Conservation (phyloP, 1,140 invertebrate species). For the Brachionus rotundiformis region DNA sequence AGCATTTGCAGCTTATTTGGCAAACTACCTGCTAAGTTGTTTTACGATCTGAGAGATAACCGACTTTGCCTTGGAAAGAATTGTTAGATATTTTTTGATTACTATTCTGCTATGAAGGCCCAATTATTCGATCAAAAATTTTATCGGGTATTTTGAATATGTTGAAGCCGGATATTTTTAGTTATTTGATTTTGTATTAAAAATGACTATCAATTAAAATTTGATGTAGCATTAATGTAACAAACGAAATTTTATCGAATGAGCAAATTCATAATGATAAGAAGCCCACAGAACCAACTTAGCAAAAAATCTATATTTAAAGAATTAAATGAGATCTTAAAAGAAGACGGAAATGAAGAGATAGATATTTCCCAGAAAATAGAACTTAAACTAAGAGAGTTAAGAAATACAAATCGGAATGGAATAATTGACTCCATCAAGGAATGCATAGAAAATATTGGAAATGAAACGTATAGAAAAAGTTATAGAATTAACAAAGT, state of each 20-base stretch:
- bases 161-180: constrained; percentile 3
- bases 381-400: not conserved
- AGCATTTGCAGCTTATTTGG: no score
- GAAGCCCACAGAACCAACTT: not conserved
- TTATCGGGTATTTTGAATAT: not conserved
- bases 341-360: not conserved
- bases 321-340: not conserved
- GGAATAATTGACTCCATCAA: not conserved
- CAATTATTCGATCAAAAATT: constrained; percentile 22
- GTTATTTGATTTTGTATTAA: not conserved
- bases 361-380: not conserved
- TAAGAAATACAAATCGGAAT: not conserved
- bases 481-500: not conserved
- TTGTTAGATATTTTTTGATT: not conserved
- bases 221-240: no score
- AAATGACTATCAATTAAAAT: not conserved
- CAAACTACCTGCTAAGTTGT: no score
- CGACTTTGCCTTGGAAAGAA: not conserved
- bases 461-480: not conserved
- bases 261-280: no score
- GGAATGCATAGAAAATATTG: not conserved
- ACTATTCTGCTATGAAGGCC: not conserved
- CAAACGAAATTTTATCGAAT: no score
- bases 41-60: no score
- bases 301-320: not conserved